Conservation (phyloP, 2,888 invertebrate species). For the Lissonota sp. region DNA sequence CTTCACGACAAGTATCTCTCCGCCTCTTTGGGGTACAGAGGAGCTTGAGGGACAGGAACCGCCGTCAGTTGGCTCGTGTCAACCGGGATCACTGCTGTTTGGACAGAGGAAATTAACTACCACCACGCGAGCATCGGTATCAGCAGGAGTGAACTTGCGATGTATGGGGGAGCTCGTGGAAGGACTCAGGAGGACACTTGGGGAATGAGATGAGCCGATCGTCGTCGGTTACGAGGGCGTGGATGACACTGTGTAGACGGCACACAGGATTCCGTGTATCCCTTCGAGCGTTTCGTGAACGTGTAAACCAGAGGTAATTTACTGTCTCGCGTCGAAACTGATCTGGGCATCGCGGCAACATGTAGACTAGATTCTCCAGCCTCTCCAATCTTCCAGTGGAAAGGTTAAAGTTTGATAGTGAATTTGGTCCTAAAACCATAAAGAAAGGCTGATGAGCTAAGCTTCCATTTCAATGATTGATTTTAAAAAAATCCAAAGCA, state of each 20-base stretch:
- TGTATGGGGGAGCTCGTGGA: slow-evolving; percentile 28
- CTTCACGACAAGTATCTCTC: slow-evolving; percentile 59
- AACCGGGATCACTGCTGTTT: slow-evolving; percentile 83
- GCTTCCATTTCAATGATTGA: no score
- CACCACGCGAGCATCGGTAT: slow-evolving; percentile 71
- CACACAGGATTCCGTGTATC: slow-evolving; percentile 37
- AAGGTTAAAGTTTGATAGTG: no score
- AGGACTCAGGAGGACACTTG: slow-evolving; percentile 49
- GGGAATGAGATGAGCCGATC: slow-evolving; percentile 52
- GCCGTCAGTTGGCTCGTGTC: slow-evolving; percentile 82
- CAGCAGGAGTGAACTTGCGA: slow-evolving; percentile 44
- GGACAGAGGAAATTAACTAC: slow-evolving; percentile 83
- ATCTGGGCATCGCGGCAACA: slow-evolving; percentile 50
- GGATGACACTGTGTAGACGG: slow-evolving; percentile 76
- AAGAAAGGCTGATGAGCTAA: no score
- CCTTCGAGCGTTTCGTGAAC: slow-evolving; percentile 46
- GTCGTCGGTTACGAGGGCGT: slow-evolving; percentile 74
- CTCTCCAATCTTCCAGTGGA: slow-evolving; percentile 6
- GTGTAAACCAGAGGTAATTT: slow-evolving; percentile 65
- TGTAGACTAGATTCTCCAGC: slow-evolving; percentile 25
- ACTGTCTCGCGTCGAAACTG: slow-evolving; percentile 57
- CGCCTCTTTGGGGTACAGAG: slow-evolving; percentile 61
- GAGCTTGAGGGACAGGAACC: slow-evolving; percentile 41
- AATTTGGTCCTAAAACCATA: no score
- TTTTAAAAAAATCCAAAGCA: no score